Percentiles rank a stretch among this genome's conserved stretches.
Conservation (phyloP, 2,113 vertebrate species). For the Entelurus aequoreus region DNA sequence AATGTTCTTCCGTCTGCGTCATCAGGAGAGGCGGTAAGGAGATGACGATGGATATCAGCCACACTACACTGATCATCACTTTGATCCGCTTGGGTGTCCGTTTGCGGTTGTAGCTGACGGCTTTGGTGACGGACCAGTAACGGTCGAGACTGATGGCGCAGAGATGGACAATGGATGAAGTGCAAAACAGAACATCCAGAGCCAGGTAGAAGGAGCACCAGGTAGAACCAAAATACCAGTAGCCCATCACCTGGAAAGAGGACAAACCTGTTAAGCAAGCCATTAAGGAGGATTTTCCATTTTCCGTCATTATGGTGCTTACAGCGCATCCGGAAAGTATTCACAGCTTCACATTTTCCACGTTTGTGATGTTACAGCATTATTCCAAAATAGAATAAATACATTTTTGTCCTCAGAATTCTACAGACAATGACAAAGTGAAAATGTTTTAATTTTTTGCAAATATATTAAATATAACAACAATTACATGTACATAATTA, state of each 20-base stretch:
- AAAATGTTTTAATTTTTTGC: too few species aligned
- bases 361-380: too few species aligned
- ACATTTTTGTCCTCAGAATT: too few species aligned
- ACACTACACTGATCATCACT: slow-evolving; percentile 74
- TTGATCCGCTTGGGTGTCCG: slow-evolving; percentile 78
- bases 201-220: slow-evolving; percentile 86
- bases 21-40: slow-evolving; percentile 79
- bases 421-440: too few species aligned
- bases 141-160: slow-evolving; percentile 86
- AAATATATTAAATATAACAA: too few species aligned
- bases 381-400: too few species aligned
- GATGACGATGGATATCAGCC: slow-evolving; percentile 75
- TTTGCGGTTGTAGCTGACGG: slow-evolving; percentile 78
- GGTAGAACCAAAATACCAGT: slow-evolving; percentile 79
- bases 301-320: too few species aligned
- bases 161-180: slow-evolving; percentile 83
- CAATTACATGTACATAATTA: too few species aligned
- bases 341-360: too few species aligned
- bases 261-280: neutral
- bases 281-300: neutral
- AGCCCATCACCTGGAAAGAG: slow-evolving; percentile 71
- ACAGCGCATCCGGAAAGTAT: too few species aligned
- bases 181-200: slow-evolving; percentile 83
- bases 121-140: slow-evolving; percentile 84
- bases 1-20: slow-evolving; percentile 37